Conservation (phyloP, 2,113 vertebrate genomes). For the Prolemur simus region DNA sequence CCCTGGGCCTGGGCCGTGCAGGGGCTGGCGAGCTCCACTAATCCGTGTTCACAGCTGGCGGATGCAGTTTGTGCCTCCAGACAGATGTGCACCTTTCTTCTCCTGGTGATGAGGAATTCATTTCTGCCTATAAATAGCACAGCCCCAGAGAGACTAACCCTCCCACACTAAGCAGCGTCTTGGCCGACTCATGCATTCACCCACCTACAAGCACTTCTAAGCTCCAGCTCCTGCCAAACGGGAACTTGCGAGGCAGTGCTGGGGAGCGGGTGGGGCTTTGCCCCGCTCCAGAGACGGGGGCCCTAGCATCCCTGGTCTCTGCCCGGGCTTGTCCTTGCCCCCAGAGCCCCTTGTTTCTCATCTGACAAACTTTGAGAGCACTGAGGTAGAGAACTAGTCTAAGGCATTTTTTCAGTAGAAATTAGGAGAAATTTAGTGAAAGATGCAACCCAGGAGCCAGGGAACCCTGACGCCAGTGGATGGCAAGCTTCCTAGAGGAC, state of each 20-base stretch:
- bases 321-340: no score
- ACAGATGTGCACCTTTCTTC: neutral
- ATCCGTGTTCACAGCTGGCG: neutral
- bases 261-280: neutral
- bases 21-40: neutral
- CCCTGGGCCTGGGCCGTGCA: fast-evolving
- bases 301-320: neutral
- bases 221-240: neutral
- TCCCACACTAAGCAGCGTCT: neutral
- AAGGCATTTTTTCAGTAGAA: neutral
- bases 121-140: neutral
- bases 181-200: fast-evolving
- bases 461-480: neutral
- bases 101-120: neutral
- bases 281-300: neutral
- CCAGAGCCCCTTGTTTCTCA: fast-evolving
- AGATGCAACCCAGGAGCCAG: neutral
- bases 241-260: neutral
- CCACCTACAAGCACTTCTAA: neutral
- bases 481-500: neutral
- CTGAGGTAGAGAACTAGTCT: neutral
- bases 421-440: neutral
- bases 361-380: neutral
- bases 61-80: neutral
- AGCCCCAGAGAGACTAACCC: neutral